These are phyloP conservation scores for Acrobasis suavella DNA, from an alignment of 2,888 invertebrate species.

Conservation along the genomic window DNA sequence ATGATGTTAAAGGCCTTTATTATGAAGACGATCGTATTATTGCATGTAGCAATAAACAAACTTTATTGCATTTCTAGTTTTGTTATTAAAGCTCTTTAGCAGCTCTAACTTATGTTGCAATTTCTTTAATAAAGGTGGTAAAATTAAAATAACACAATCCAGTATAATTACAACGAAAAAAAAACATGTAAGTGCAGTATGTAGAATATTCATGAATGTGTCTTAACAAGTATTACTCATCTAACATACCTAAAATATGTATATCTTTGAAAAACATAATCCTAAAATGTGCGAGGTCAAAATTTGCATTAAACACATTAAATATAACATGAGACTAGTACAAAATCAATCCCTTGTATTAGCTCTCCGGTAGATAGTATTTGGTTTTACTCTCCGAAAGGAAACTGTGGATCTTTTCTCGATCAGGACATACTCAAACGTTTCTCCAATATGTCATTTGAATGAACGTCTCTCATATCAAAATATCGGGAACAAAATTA, in stretches of 20 bases:
- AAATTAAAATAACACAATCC: no score
- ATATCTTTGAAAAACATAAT: not conserved
- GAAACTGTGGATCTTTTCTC: slow-evolving; percentile 61
- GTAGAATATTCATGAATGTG: no score
- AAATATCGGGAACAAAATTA: slow-evolving; percentile 75
- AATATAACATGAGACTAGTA: slow-evolving; percentile 37
- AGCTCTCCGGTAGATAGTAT: slow-evolving; percentile 60
- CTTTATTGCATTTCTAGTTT: not conserved
- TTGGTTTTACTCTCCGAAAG: slow-evolving; percentile 64
- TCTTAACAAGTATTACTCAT: no score
- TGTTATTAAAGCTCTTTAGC: no score
- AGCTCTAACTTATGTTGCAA: no score
- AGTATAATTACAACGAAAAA: no score
- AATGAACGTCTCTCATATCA: slow-evolving; percentile 70
- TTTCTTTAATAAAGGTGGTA: no score
- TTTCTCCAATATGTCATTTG: slow-evolving; percentile 76
- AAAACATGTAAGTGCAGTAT: no score
- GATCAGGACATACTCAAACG: slow-evolving; percentile 66
- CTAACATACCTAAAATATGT: not conserved
- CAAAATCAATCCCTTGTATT: slow-evolving; percentile 63
- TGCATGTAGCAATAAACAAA: slow-evolving; percentile 13
- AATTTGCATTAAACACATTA: slow-evolving; percentile 18
- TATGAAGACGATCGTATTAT: slow-evolving; percentile 42
- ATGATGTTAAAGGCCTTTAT: slow-evolving; percentile 51
- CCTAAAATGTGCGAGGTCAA: not conserved